Evolutionary conservation across 2,113 vertebrate species (phyloP), one percentile per base, ranked within the genome.

Genomic region (Brevimyrus niger): DNA sequence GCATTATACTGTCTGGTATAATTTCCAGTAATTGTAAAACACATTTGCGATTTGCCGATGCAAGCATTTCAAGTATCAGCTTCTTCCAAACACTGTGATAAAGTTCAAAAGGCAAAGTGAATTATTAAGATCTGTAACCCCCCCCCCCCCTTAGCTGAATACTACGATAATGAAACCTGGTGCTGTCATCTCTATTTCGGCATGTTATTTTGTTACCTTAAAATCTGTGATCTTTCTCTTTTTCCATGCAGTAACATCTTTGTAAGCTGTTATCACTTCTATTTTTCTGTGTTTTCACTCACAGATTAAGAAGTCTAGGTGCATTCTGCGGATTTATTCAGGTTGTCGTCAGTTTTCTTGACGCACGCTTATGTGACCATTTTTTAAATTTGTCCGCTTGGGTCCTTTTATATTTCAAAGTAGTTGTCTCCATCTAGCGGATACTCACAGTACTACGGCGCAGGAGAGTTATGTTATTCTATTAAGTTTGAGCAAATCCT

Each of bases 361-460:
- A 69, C 38, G 44, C n/a, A 44, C 58, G 61, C 17, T 44, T 15
- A 42, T 69, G 19, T 15, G 15, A 44, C 23, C 61, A 8, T 76
- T 38, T 76, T 38, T 19, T 0, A 76, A 73, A 65, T 27, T 73
- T 13, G 31, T 31, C 11, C 27, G 10, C 27, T 31, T 27, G n/a
- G n/a, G 2, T 4, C 1, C 2, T 13, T 69, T 69, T 31, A 31
- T 23, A 44, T 82, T 82, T 44, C 38, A 19, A 23, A n/a, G 19
- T 47, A 13, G 42, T 44, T 86, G 73, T 38, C 86, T 82, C 92
- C 91, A 23, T 55, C 91, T 73, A 88, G 89, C 90, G 92, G 90
- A 65, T 5, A 44, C 8, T 69, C 13, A 17, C 65, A 42, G 46
- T 50, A 90, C 88, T 85, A 27, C 88, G 86, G 21, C 17, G 38